Conservation (phyloP, 2,888 invertebrate species). For the Tholera decimalis region DNA sequence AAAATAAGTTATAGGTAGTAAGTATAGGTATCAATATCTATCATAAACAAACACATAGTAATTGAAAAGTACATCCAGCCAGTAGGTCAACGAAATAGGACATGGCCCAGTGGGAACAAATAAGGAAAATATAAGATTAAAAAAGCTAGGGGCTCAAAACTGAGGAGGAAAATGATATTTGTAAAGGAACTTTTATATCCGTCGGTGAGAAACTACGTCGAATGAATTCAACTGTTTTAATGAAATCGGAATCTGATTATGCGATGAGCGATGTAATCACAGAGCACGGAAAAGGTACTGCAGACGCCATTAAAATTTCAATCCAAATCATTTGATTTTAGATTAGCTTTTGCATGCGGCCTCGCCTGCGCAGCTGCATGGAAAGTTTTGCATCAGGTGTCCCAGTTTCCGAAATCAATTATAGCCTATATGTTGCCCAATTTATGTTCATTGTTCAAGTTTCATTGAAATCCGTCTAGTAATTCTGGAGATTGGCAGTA, state of each 20-base stretch:
- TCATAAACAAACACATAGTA: conserved; percentile 36
- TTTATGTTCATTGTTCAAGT: no score
- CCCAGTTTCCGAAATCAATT: no score
- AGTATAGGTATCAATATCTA: neutral
- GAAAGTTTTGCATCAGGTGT: no score
- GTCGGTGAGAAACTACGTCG: conserved; percentile 63
- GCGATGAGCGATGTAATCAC: conserved; percentile 27
- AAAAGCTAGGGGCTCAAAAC: conserved; percentile 44
- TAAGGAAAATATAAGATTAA: conserved; percentile 52
- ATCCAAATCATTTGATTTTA: no score
- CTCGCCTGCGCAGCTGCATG: no score
- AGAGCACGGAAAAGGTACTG: neutral
- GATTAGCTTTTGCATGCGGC: neutral
- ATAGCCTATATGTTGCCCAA: no score
- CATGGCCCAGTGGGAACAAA: conserved; percentile 40
- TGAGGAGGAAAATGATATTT: conserved; percentile 55
- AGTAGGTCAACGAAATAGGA: conserved; percentile 52
- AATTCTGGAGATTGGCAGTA: no score
- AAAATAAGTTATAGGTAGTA: neutral
- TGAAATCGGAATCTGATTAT: conserved; percentile 76
- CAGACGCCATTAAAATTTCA: no score
- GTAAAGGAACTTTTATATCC: conserved; percentile 67
- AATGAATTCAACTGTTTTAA: conserved; percentile 72
- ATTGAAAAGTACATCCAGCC: conserved; percentile 30
- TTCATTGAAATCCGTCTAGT: no score